Evolutionary conservation across 2,888 invertebrate genomes (phyloP).

Genomic region (Clepsis dumicolana): DNA sequence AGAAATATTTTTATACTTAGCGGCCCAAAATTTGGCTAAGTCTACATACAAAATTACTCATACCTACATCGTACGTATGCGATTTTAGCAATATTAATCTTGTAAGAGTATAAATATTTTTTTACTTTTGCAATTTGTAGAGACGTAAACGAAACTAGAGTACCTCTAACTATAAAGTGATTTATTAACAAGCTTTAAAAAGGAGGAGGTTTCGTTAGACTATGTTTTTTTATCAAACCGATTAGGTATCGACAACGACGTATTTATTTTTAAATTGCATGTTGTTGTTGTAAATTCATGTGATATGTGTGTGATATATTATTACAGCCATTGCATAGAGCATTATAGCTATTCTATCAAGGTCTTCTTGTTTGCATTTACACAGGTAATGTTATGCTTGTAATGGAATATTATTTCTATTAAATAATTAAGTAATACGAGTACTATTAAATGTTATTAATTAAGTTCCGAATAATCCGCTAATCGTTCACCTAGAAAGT

Average conservation of each 20-base stretch:
- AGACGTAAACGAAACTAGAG: neutral
- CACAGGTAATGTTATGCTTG: neutral
- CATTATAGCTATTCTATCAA: neutral
- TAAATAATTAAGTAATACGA: neutral
- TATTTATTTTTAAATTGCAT: neutral
- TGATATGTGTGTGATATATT: neutral
- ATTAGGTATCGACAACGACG: neutral
- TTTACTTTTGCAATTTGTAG: neutral
- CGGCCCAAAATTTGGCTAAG: too few species aligned
- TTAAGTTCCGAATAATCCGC: too few species aligned
- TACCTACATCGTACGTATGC: too few species aligned
- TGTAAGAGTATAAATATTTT: too few species aligned
- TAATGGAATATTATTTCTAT: neutral
- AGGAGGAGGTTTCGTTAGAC: too few species aligned
- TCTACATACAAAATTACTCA: too few species aligned
- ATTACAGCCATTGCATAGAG: neutral
- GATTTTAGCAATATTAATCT: too few species aligned
- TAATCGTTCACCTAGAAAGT: too few species aligned
- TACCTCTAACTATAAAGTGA: neutral
- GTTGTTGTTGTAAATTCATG: neutral
- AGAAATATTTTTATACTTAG: too few species aligned
- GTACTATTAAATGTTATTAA: too few species aligned
- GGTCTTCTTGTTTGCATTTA: neutral
- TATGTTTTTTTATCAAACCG: neutral
- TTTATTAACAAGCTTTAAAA: too few species aligned